phyloP scores from a whole-genome alignment of 1,140 invertebrate genomes.

The Dreissena polymorpha region DNA sequence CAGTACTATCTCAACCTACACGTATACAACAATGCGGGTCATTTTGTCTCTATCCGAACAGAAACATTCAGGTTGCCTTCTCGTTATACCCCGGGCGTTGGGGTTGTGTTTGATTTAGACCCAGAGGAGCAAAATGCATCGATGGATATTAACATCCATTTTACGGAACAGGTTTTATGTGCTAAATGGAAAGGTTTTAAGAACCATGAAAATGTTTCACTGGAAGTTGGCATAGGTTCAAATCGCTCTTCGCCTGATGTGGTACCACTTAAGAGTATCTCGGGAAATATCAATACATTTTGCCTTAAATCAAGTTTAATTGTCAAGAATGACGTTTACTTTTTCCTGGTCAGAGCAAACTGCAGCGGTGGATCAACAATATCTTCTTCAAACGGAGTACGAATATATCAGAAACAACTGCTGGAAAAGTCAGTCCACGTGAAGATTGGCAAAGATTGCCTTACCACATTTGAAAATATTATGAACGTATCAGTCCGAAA shows the following conservation, averaged over 20 bases:
- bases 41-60: neutral
- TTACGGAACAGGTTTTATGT: constrained; percentile 19
- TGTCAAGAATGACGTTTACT: neutral
- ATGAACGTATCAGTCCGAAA: neutral
- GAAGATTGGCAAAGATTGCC: neutral
- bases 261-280: neutral
- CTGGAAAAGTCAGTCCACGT: neutral
- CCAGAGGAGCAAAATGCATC: neutral
- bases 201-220: constrained; percentile 2
- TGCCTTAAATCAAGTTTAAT: constrained; percentile 1
- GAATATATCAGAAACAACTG: neutral
- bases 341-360: neutral
- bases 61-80: constrained; percentile 4
- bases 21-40: constrained; percentile 19
- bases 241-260: neutral
- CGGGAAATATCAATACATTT: neutral
- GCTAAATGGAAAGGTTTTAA: neutral
- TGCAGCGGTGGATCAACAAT: neutral
- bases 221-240: constrained; percentile 13
- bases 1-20: neutral
- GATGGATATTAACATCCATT: constrained; percentile 4
- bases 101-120: constrained; percentile 9
- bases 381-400: neutral
- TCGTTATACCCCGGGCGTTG: neutral
- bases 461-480: neutral